Evolutionary conservation across 2,797 vertebrate genomes (phyloP).

Genomic region (Sebastolobus alascanus): DNA sequence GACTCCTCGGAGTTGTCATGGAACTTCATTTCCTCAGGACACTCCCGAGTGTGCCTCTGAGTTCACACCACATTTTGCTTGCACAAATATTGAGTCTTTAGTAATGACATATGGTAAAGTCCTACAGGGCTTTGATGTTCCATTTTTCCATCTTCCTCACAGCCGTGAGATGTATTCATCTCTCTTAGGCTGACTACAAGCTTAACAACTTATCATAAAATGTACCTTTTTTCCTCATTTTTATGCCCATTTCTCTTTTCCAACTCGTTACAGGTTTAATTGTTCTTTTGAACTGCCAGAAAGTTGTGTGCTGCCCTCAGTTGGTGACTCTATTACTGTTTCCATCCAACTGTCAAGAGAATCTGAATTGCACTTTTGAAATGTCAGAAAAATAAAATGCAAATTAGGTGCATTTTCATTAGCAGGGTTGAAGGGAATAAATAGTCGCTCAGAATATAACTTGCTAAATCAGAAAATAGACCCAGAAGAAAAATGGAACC

Average conservation of each 20-base stretch:
- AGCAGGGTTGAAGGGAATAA: slow-evolving; percentile 51
- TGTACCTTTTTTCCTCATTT: slow-evolving; percentile 39
- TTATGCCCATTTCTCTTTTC: slow-evolving; percentile 39
- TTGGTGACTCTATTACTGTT: slow-evolving; percentile 67
- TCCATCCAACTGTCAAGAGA: slow-evolving; percentile 67
- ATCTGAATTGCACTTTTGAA: slow-evolving; percentile 66
- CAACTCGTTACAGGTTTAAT: slow-evolving; percentile 67
- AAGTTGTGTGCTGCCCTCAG: slow-evolving; percentile 51
- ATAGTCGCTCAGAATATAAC: slow-evolving; percentile 46
- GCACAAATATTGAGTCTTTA: slow-evolving; percentile 77
- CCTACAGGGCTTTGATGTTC: slow-evolving; percentile 63
- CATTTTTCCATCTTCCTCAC: slow-evolving; percentile 58
- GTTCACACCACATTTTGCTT: slow-evolving; percentile 72
- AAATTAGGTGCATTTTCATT: slow-evolving; percentile 74
- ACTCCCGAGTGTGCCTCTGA: slow-evolving; percentile 51
- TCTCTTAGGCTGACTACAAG: slow-evolving; percentile 47
- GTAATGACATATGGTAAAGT: slow-evolving; percentile 63
- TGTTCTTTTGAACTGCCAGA: slow-evolving; percentile 69
- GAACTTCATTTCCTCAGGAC: slow-evolving; percentile 78
- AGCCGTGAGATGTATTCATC: slow-evolving; percentile 54
- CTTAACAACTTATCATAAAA: slow-evolving; percentile 67
- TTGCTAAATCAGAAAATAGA: slow-evolving; percentile 42
- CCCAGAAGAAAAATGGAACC: not conserved
- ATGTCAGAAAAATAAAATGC: slow-evolving; percentile 70
- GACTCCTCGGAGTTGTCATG: slow-evolving; percentile 79